Base-by-base conservation (phyloP, 2,113 vertebrate genomes). In the Solea senegalensis region DNA sequence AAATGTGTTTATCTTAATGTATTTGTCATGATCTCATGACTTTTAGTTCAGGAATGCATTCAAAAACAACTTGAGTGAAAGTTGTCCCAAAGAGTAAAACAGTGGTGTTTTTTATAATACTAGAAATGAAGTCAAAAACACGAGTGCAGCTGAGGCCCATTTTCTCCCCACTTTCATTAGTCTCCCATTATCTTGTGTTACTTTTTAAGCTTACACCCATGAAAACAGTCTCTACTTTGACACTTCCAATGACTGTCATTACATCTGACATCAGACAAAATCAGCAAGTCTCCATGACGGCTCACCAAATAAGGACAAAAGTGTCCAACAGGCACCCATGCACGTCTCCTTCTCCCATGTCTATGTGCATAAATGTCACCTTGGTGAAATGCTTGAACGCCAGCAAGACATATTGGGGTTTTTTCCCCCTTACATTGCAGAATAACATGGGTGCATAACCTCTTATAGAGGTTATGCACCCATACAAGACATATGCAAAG, bases 291-390 rank as follows among this genome's bases (percentile, higher is more conserved):
- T 55, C 63, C 44, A 74, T 80, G 65, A 57, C 41, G 46, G 82
- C 64, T 61, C 34, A 65, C 81, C 83, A 86, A 84, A 89, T 80
- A 85, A 78, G 73, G 75, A 65, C 43, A 26, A 66, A 75, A 68
- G 72, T 68, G 69, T 81, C 72, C 44, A 57, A 56, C 26, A 70
- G 48, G 59, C 70, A 76, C 28, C 53, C 72, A 66, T 70, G 61
- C 82, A 66, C 73, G 71, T 65, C 70, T 73, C 16, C 55, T 21
- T 21, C 21, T 49, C 51, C 34, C 40, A 76, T 63, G n/a, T 57
- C 57, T 64, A 60, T 55, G 40, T 39, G 14, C 7, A 5, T 11
- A 4, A 34, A 34, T 34, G 34, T 34, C 34, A 34, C 34, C 34
- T 34, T 34, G 21, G 21, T 21, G 21, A 21, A 21, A 21, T 21